These are phyloP conservation scores for Tigriopus californicus DNA, from an alignment of 2,888 invertebrate genomes.

Conservation along the genomic window DNA sequence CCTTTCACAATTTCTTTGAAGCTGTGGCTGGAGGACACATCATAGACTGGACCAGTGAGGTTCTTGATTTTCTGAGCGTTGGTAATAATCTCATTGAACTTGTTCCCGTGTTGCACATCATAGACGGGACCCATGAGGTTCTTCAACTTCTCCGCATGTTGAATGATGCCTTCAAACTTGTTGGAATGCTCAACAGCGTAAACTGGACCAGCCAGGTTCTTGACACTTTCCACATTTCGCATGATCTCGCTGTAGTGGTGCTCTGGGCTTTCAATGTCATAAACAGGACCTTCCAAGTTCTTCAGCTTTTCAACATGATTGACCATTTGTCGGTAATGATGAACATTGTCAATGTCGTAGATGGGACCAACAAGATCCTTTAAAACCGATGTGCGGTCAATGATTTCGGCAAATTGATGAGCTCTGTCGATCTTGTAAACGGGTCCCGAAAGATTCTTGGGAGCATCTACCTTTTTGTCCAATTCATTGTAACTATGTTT, in stretches of 20 bases:
- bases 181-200: background rate
- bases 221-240: background rate
- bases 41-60: conserved; percentile 8
- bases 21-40: background rate
- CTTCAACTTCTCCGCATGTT: conserved; percentile 9
- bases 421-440: conserved; percentile 5
- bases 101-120: conserved; percentile 2
- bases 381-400: background rate
- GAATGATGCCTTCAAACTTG: conserved; percentile 2
- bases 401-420: conserved; percentile 5
- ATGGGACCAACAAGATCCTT: conserved; percentile 11
- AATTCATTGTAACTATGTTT: conserved; percentile 7
- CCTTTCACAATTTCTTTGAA: background rate
- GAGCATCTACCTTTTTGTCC: background rate
- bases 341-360: conserved; percentile 5
- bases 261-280: conserved; percentile 6
- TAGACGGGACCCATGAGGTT: conserved; percentile 11
- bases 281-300: conserved; percentile 2
- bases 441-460: conserved; percentile 8
- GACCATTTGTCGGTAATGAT: conserved; percentile 3
- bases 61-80: conserved; percentile 6
- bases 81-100: conserved; percentile 1
- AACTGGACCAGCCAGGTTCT: conserved; percentile 4
- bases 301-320: background rate
- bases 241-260: background rate